Percentiles rank a stretch among this genome's conserved stretches.
These are phyloP conservation scores for Agonum fuliginosum DNA, from an alignment of 2,888 invertebrate species.

Conservation along the genomic window DNA sequence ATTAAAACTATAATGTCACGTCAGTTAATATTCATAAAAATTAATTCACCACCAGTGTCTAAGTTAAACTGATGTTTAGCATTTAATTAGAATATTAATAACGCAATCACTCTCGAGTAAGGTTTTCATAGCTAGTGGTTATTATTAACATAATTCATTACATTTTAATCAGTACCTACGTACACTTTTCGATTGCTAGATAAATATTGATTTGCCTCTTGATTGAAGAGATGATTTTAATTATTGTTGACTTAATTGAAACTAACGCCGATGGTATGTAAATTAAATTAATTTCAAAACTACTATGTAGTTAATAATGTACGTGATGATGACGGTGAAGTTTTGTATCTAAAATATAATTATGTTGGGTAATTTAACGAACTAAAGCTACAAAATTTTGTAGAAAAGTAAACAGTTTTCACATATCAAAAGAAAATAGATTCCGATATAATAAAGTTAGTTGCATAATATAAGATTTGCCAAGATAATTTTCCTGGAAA, in stretches of 20 bases:
- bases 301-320: no score
- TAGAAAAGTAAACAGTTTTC: no score
- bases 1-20: no score
- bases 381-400: no score
- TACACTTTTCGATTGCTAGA: constrained; percentile 38
- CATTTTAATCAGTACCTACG: constrained; percentile 48
- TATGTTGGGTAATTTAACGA: no score
- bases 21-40: no score
- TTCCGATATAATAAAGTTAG: no score
- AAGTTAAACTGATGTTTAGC: constrained; percentile 28
- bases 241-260: constrained; percentile 41
- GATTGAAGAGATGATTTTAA: constrained; percentile 29
- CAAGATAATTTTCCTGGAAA: no score
- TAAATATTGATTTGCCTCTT: constrained; percentile 42
- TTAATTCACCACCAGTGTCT: not conserved
- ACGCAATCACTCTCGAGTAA: constrained; percentile 19
- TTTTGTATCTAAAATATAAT: no score
- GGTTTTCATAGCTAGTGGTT: not conserved
- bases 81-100: constrained; percentile 43
- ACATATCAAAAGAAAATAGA: no score
- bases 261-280: constrained; percentile 15
- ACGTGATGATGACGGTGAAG: no score
- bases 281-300: constrained; percentile 20
- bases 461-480: no score
- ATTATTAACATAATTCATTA: constrained; percentile 48